phyloP scores from a whole-genome alignment of 2,113 vertebrate species.

The Ceyx margarethae region DNA sequence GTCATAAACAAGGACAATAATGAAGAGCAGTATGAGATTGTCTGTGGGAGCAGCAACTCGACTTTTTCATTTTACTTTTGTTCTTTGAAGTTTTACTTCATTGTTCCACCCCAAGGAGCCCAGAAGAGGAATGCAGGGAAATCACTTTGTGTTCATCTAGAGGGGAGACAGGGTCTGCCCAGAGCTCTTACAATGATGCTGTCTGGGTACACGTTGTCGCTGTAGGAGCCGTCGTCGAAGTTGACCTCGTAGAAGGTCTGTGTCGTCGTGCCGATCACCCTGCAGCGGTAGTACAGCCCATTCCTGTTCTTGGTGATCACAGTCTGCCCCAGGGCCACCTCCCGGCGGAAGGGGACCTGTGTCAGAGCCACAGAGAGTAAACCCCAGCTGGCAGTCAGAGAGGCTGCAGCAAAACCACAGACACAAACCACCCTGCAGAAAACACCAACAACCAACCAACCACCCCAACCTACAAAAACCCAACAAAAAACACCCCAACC shows the following conservation, averaged over 20 bases:
- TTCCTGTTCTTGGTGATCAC: conserved; percentile 91
- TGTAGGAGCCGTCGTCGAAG: conserved; percentile 95
- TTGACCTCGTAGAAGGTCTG: conserved; percentile 95
- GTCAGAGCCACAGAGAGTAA: too few species aligned
- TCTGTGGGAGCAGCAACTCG: neutral
- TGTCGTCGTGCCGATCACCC: conserved; percentile 84
- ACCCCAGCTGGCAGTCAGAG: neutral
- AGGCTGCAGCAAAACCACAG: accelerated
- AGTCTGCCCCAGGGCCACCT: conserved; percentile 82
- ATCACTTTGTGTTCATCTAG: neutral
- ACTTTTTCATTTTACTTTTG: neutral
- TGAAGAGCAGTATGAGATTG: neutral
- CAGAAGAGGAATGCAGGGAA: neutral
- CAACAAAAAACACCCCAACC: too few species aligned
- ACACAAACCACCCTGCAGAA: accelerated
- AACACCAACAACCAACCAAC: too few species aligned
- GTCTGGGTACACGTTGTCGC: conserved; percentile 93
- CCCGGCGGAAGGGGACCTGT: conserved; percentile 59
- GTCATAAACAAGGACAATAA: neutral
- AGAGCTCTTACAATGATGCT: conserved; percentile 84
- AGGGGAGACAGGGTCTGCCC: accelerated
- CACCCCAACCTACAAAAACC: neutral
- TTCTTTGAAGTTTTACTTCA: neutral
- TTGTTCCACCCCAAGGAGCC: neutral
- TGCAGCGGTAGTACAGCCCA: conserved; percentile 89